A percentile compares a stretch with the other conserved stretches of the same genome.
phyloP scores from a whole-genome alignment of 2,797 vertebrate species.

The Enteromius unitaeniatus region DNA sequence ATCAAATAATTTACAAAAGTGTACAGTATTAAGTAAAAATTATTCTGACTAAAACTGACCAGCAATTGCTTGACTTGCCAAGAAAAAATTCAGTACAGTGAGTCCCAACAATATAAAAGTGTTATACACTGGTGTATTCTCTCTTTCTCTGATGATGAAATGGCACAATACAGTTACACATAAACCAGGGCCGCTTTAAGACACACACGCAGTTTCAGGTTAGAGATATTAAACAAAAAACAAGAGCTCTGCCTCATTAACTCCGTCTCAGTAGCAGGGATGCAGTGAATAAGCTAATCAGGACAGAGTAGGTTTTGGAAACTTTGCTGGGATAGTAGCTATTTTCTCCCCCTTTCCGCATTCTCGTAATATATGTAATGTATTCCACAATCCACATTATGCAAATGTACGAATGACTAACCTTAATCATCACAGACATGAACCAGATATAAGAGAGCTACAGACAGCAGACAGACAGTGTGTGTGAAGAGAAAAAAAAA shows the following conservation, averaged over 20 bases:
- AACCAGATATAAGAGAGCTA: not conserved
- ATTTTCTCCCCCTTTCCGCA: not conserved
- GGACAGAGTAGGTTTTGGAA: not conserved
- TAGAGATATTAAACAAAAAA: not conserved
- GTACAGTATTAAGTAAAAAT: not conserved
- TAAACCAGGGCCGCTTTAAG: not conserved
- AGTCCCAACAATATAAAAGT: not conserved
- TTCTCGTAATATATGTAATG: not conserved
- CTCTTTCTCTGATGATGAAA: not conserved
- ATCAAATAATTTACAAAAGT: not conserved
- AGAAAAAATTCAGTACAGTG: not conserved
- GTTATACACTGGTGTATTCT: not conserved
- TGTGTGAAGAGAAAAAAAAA: not conserved
- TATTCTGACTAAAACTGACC: not conserved
- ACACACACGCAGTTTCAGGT: not conserved
- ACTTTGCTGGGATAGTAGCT: not conserved
- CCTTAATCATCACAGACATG: slow-evolving; percentile 5
- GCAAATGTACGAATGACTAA: not conserved
- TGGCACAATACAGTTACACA: not conserved
- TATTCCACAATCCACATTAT: not conserved
- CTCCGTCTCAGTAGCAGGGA: not conserved
- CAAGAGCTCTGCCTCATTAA: not conserved
- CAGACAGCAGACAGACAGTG: not conserved
- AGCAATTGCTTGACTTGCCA: not conserved
- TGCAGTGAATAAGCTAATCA: not conserved